Conservation (phyloP, 1,140 invertebrate species). For the Trichoplusia ni region DNA sequence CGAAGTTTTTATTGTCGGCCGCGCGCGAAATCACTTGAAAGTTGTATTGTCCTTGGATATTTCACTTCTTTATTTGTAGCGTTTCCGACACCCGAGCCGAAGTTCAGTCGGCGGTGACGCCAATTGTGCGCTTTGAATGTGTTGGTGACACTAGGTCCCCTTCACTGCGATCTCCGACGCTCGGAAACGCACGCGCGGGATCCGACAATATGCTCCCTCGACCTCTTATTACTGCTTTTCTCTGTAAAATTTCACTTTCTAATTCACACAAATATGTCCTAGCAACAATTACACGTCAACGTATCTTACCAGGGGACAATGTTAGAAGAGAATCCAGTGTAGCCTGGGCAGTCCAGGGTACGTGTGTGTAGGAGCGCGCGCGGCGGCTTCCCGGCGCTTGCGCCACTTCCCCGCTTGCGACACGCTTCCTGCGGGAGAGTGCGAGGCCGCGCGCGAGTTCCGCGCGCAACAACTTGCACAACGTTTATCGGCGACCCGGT, state of each 20-base stretch:
- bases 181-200: conserved; percentile 39
- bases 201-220: not conserved
- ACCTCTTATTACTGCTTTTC: conserved; percentile 6
- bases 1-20: conserved; percentile 80
- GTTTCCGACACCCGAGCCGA: conserved; percentile 74
- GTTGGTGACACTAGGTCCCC: conserved; percentile 57
- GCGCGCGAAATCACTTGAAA: conserved; percentile 81
- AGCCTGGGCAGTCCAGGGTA: conserved; percentile 59
- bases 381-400: conserved; percentile 67
- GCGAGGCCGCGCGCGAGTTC: conserved; percentile 70
- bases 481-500: conserved; percentile 71
- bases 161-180: conserved; percentile 62
- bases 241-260: conserved; percentile 16
- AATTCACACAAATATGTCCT: conserved; percentile 21
- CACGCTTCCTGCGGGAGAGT: conserved; percentile 77
- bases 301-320: conserved; percentile 62
- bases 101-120: conserved; percentile 69
- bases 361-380: conserved; percentile 58
- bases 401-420: conserved; percentile 76
- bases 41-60: conserved; percentile 80
- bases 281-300: conserved; percentile 26
- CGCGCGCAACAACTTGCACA: conserved; percentile 66
- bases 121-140: conserved; percentile 63
- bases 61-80: conserved; percentile 78
- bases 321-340: conserved; percentile 53